Percentiles rank a stretch among this genome's conserved stretches.
Conservation (phyloP, 1,140 invertebrate genomes). For the Oncopodura yosiiana region DNA sequence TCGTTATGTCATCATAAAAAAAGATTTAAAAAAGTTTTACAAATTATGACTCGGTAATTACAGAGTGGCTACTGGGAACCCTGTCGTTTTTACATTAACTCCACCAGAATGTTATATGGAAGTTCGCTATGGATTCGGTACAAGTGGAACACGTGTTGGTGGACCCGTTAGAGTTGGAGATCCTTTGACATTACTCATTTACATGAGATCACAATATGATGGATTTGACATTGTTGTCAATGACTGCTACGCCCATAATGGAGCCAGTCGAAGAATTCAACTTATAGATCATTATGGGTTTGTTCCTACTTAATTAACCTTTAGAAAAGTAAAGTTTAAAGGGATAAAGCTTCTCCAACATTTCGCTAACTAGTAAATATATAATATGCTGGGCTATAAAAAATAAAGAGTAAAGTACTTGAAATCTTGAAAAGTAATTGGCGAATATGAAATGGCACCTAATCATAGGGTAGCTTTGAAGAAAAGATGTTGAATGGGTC, state of each 20-base stretch:
- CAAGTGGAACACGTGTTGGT: constrained; percentile 66
- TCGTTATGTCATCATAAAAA: not conserved
- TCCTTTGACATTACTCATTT: constrained; percentile 81
- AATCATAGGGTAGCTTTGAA: too few relatives aligned
- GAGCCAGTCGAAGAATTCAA: constrained; percentile 79
- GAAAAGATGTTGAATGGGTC: too few relatives aligned
- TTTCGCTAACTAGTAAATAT: too few relatives aligned
- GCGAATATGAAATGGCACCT: too few relatives aligned
- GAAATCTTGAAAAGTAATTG: too few relatives aligned
- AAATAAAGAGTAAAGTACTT: too few relatives aligned
- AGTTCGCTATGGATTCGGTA: constrained; percentile 62
- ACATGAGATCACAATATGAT: constrained; percentile 69
- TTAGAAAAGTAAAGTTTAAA: too few relatives aligned
- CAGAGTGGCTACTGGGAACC: constrained; percentile 83
- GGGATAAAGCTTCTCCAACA: too few relatives aligned
- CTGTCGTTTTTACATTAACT: constrained; percentile 83
- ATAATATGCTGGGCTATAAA: too few relatives aligned
- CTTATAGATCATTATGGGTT: constrained; percentile 85
- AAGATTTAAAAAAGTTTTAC: too few relatives aligned
- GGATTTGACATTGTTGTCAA: constrained; percentile 94
- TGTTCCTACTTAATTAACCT: constrained; percentile 34
- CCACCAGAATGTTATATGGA: constrained; percentile 93
- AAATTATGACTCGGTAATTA: too few relatives aligned
- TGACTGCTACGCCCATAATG: constrained; percentile 89
- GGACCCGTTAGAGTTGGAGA: constrained; percentile 80